These are phyloP conservation scores for Empidonax alnorum DNA, from an alignment of 2,113 vertebrate species.

Conservation along the genomic window DNA sequence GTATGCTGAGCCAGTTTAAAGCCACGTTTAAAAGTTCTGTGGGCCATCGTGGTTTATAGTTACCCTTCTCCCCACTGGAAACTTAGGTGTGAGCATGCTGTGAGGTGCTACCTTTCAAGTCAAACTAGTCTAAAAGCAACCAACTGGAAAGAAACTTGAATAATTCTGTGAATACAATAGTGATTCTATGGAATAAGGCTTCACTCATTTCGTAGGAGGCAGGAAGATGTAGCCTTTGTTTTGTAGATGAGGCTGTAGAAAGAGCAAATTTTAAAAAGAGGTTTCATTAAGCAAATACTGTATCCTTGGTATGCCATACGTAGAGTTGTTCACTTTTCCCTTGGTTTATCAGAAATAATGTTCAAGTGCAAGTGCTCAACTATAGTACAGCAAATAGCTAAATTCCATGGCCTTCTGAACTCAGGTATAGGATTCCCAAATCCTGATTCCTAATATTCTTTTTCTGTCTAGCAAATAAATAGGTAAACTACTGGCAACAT, in stretches of 20 bases:
- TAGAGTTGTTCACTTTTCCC: background rate
- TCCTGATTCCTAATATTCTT: constrained; percentile 71
- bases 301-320: background rate
- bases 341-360: background rate
- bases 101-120: background rate
- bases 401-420: constrained; percentile 60
- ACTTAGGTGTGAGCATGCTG: background rate
- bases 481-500: constrained; percentile 74
- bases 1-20: background rate
- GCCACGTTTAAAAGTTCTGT: background rate
- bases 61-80: background rate
- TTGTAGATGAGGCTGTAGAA: background rate
- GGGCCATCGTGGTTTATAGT: background rate
- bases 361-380: constrained; percentile 9
- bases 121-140: background rate
- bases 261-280: background rate
- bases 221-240: background rate
- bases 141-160: background rate
- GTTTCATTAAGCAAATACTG: background rate
- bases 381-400: constrained; percentile 1
- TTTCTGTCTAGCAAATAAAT: constrained; percentile 74
- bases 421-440: constrained; percentile 64
- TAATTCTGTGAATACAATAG: background rate
- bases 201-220: background rate
- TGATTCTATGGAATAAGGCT: background rate